A percentile compares a stretch with the other conserved stretches of the same genome.
Evolutionary conservation across 2,888 invertebrate species (phyloP).

Genomic region (Dendrolimus pini): DNA sequence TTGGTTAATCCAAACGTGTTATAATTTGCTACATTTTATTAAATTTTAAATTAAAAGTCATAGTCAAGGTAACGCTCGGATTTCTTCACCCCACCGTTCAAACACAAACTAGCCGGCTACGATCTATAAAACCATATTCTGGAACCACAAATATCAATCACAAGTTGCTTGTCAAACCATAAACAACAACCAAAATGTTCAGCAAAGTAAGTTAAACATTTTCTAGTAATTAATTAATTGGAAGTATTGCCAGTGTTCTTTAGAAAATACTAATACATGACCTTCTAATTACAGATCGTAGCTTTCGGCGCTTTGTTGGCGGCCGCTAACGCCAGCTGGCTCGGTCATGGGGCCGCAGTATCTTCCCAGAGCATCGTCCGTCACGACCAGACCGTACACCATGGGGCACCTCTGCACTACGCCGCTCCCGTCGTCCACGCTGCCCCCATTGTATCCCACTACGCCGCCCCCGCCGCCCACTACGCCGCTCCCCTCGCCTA

Average conservation of each 20-base stretch:
- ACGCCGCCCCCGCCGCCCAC: slow-evolving; percentile 10
- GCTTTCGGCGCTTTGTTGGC: slow-evolving; percentile 24
- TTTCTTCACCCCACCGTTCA: slow-evolving; percentile 39
- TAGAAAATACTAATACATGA: too few species aligned
- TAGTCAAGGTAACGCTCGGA: slow-evolving; percentile 15
- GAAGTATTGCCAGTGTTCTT: too few species aligned
- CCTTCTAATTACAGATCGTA: slow-evolving; percentile 21
- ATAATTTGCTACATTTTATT: neutral
- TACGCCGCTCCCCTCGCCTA: slow-evolving; percentile 14
- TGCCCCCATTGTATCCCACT: slow-evolving; percentile 8
- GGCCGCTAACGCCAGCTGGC: slow-evolving; percentile 9
- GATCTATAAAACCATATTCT: slow-evolving; percentile 47
- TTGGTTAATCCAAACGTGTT: neutral
- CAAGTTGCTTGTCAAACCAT: slow-evolving; percentile 30
- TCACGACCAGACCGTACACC: slow-evolving; percentile 16
- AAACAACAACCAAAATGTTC: slow-evolving; percentile 39
- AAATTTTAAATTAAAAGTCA: neutral
- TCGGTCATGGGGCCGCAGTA: slow-evolving; percentile 39
- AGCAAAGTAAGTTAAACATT: slow-evolving; percentile 36
- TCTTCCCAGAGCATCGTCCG: slow-evolving; percentile 35
- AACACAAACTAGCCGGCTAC: slow-evolving; percentile 14
- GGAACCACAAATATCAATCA: slow-evolving; percentile 39
- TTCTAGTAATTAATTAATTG: neutral
- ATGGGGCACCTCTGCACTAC: slow-evolving; percentile 14
- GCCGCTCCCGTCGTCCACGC: slow-evolving; percentile 20